Evolutionary conservation across 1,140 invertebrate genomes (phyloP), one percentile per base, ranked within the genome.

Genomic region (Aradophagus sp.): DNA sequence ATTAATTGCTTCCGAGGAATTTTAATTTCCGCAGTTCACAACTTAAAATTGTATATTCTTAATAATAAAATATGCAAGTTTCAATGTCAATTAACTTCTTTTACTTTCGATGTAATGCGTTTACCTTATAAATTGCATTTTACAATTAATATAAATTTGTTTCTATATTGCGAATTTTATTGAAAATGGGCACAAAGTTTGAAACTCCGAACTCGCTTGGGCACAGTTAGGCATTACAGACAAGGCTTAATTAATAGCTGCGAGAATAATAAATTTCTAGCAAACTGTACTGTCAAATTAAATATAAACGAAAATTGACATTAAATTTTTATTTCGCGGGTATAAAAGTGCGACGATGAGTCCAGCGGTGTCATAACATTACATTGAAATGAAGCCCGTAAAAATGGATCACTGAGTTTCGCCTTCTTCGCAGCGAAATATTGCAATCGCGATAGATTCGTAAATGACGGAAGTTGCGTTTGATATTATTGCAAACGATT

Each of bases 341-440:
- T n/a, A n/a, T n/a, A n/a, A n/a, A n/a, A n/a, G n/a, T n/a, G n/a
- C n/a, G n/a, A n/a, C n/a, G n/a, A n/a, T n/a, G n/a, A n/a, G n/a
- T n/a, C n/a, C n/a, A n/a, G n/a, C n/a, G n/a, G n/a, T n/a, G n/a
- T n/a, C n/a, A n/a, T n/a, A n/a, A n/a, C n/a, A n/a, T n/a, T n/a
- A n/a, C n/a, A n/a, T n/a, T n/a, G 14, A 35, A 35, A 35, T 16
- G 7, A 16, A 35, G 10, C 16, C 13, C 1, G 10, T n/a, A 16
- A 35, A 35, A 35, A 8, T 16, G 8, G 12, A 12, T 13, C 5
- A 35, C 10, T 4, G 5, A 32, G 10, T 14, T 4, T 8, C 2
- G 13, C 12, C 11, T 35, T 35, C 13, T 16, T 14, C 8, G 75
- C 73, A 66, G 66, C 73, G 12, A 14, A 32, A 48, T 11, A 26